Base-by-base conservation (phyloP, 2,113 vertebrate genomes). In the Urocolius indicus region DNA sequence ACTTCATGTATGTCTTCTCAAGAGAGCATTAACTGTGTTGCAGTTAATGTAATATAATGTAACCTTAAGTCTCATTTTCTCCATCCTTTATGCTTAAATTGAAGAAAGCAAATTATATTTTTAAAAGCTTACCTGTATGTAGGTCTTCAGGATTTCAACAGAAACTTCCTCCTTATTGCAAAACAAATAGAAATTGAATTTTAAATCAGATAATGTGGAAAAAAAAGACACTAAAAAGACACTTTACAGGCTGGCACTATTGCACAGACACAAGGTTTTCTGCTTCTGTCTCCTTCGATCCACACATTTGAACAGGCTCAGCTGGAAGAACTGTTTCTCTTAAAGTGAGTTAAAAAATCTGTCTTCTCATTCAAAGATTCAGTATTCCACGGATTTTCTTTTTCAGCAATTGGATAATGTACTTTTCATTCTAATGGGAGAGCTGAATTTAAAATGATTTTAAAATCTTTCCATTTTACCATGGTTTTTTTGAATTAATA, bases 61-160 rank as follows among this genome's bases (percentile, higher is more conserved):
- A n/a, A 81, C 54, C 29, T 71, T 80, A 59, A 74, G 63, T 32
- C 17, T 93, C 43, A 10, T 77, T 84, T 94, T 75, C 43, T 81
- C 93, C 75, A 36, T 46, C 51, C 41, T 41, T 93, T 30, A 79
- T 0, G 2, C 61, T 27, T 81, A 49, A 88, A 68, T 76, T 34
- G 68, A 10, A 81, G 18, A 90, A 92, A 83, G 29, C 26, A 79
- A 89, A 52, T 15, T 24, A 0, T 49, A 68, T 74, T 94, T 82
- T 76, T 51, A 52, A 95, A 93, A 87, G 71, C 93, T 98, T 98
- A 98, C 98, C 98, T 98, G 98, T 97, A 99, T 98, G 83, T 99
- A 99, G 8, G 98, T 97, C 95, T 99, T 99, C 43, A 99, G 95
- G 90, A 99, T 98, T 34, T 99, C 98, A 93, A 99, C 97, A 55